These are phyloP conservation scores for Oreochromis niloticus DNA, from an alignment of 2,113 vertebrate species.

Conservation along the genomic window DNA sequence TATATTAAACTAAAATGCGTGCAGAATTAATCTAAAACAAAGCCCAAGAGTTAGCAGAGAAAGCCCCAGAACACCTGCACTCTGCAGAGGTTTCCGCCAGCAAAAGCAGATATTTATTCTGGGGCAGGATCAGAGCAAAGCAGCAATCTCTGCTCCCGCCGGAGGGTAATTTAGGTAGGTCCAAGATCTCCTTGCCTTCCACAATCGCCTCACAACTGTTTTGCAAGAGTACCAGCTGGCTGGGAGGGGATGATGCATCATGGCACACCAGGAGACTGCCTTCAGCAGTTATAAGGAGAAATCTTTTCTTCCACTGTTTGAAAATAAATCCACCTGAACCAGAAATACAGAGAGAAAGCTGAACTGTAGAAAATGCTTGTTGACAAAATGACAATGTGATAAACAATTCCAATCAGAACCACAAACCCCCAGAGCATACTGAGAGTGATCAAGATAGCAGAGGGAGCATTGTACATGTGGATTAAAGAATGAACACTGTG, in stretches of 20 bases:
- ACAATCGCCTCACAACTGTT: constrained; percentile 69
- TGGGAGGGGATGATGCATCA: constrained; percentile 66
- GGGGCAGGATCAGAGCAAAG: constrained; percentile 72
- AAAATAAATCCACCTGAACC: constrained; percentile 76
- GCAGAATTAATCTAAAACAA: background rate
- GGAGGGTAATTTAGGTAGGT: constrained; percentile 72
- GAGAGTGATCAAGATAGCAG: background rate
- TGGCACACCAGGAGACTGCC: constrained; percentile 71
- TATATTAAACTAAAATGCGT: background rate
- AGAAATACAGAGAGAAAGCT: background rate
- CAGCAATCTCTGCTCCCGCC: constrained; percentile 71
- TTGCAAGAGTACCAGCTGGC: constrained; percentile 68
- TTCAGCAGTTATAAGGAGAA: constrained; percentile 67
- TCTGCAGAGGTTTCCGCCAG: constrained; percentile 65
- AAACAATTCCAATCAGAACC: background rate
- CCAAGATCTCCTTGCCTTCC: constrained; percentile 73
- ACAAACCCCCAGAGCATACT: background rate
- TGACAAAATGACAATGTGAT: background rate
- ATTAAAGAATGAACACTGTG: constrained; percentile 45
- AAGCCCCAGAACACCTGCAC: constrained; percentile 65
- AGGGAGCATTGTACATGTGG: constrained; percentile 5
- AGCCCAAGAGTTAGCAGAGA: background rate
- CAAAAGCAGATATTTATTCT: constrained; percentile 73
- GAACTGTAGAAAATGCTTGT: background rate
- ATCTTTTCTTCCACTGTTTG: constrained; percentile 81